phyloP scores from a whole-genome alignment of 2,888 invertebrate genomes.

The Chalcosyrphus nemorum region DNA sequence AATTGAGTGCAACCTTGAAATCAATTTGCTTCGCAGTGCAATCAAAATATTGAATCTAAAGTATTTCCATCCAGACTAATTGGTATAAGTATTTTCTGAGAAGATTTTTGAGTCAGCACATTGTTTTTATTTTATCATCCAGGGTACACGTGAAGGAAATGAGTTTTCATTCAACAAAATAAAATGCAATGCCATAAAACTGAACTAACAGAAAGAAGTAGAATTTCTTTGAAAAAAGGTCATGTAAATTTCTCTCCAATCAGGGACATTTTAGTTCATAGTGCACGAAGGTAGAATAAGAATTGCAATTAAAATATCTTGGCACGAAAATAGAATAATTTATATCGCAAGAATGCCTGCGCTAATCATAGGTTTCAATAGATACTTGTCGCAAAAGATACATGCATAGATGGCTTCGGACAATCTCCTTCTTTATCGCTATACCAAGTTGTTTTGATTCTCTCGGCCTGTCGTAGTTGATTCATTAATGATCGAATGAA shows the following conservation, averaged over 20 bases:
- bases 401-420: too few relatives aligned
- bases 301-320: too few relatives aligned
- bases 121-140: neutral
- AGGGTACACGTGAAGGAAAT: neutral
- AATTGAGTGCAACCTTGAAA: neutral
- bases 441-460: neutral
- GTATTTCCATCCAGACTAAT: neutral
- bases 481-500: conserved; percentile 5
- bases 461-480: neutral
- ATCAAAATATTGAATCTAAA: neutral
- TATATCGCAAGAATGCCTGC: too few relatives aligned
- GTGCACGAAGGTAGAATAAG: too few relatives aligned
- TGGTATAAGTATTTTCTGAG: neutral
- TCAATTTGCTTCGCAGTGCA: neutral
- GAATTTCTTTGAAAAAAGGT: too few relatives aligned
- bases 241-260: too few relatives aligned
- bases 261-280: too few relatives aligned
- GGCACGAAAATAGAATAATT: too few relatives aligned
- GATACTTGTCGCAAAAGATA: too few relatives aligned
- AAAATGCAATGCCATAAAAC: neutral
- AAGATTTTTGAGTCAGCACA: neutral
- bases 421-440: too few relatives aligned
- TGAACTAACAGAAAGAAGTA: too few relatives aligned
- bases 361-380: too few relatives aligned
- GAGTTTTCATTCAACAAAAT: neutral